Evolutionary conservation across 2,113 vertebrate species (phyloP).

Genomic region (Choloepus hoffmanni): DNA sequence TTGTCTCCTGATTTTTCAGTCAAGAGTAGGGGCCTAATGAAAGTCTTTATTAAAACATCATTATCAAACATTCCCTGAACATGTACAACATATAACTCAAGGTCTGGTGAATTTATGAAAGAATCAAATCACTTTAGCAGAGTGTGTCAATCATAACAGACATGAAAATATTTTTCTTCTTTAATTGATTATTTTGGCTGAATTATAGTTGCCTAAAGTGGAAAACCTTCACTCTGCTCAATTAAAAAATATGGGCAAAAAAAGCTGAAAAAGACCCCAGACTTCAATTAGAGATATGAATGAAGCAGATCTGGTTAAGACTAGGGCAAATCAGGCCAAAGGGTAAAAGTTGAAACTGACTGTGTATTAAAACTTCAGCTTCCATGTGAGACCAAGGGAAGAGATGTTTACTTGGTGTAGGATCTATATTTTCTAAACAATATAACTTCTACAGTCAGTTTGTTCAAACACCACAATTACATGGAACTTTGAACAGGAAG

Average conservation of each 20-base stretch:
- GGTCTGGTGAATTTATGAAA: not conserved
- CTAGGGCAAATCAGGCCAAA: too few species aligned
- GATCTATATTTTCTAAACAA: too few species aligned
- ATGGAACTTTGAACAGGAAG: too few species aligned
- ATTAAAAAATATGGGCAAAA: not conserved
- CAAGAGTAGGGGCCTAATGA: not conserved
- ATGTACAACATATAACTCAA: not conserved
- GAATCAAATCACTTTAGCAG: slow-evolving; percentile 16
- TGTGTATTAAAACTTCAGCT: too few species aligned
- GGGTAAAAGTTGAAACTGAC: too few species aligned
- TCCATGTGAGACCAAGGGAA: too few species aligned
- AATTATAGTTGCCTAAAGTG: not conserved
- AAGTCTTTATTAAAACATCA: not conserved
- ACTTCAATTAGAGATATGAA: too few species aligned
- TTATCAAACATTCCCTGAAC: not conserved
- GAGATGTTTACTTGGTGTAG: too few species aligned
- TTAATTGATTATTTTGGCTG: not conserved
- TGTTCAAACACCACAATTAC: too few species aligned
- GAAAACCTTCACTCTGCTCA: not conserved
- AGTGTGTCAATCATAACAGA: not conserved
- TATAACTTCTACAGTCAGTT: too few species aligned
- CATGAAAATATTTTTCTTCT: not conserved
- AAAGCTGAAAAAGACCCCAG: too few species aligned
- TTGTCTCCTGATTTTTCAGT: not conserved
- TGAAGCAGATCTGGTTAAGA: too few species aligned